Base-by-base conservation (phyloP, 1,140 invertebrate genomes). In the Leptinotarsa defecta region DNA sequence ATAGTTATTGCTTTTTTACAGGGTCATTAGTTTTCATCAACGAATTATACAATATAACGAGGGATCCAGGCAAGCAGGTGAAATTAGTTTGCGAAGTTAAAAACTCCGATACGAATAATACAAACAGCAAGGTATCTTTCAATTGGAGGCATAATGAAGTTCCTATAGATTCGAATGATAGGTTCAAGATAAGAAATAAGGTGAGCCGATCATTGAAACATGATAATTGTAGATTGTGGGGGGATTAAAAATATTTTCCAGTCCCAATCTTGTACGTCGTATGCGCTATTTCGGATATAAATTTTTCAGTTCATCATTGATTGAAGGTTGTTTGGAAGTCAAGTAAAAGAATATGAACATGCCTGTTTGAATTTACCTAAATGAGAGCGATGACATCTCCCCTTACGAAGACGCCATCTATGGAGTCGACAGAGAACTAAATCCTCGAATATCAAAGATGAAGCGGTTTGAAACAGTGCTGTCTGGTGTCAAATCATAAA, bases 71-170 rank as follows among this genome's bases (percentile, higher is more conserved):
- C 3, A 89, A 90, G 27, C 86, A 84, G 3, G 88, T 91, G 3
- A 88, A 89, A 73, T 86, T 94, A 77, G 83, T 87, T 57, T 94
- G 93, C 82, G 92, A 93, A 81, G 92, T 92, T 11, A 81, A 84
- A 73, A 82, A 81, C 74, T 68, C 80, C 19, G 82, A 85, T 52
- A 17, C 69, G 2, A 81, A 83, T 63, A 74, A 76, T 27, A 78
- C 79, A 3, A 76, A 68, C 11, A 20, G 19, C 57, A 87, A 87
- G 52, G 89, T 91, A n/a, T 87, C 86, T 70, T 89, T 94, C 76
- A 85, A 83, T 20, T 95, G 93, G 93, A 90, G 87, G 78, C 91
- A 91, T 82, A 92, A 94, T 81, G 88, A 90, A 79, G 89, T 89
- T 2, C 90, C 88, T 0, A 81, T 94, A 3, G 71, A 77, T 61